Base-by-base conservation (phyloP, 2,888 invertebrate species). In the Parapristionchus giblindavisi region DNA sequence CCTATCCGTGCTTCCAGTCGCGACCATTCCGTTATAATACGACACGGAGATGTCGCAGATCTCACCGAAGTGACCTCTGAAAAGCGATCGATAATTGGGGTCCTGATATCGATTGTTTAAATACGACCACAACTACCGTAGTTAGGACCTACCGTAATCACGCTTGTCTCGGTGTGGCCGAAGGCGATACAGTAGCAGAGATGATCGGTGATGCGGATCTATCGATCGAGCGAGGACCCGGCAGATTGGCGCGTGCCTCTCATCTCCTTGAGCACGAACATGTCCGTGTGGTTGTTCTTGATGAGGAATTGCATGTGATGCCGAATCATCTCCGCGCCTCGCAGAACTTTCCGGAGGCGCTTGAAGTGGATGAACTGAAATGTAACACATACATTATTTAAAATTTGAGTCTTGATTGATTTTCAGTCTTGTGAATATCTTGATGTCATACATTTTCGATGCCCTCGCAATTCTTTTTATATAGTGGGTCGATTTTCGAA, bases 281-380 rank as follows among this genome's bases (percentile, higher is more conserved):
- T 92, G 90, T 99, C 99, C 4, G 97, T 95, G 89, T 97, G 96
- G 90, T 99, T 99, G 85, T 96, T 96, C 80, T 97, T 92, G 84
- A 99, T 98, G 76, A 99, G 91, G 89, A 99, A 99, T 89, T 99
- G 99, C 79, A 99, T 91, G 89, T 99, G 96, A 75, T 96, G 91
- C 81, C 94, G 95, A 87, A 99, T 98, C 0, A 96, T 94, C n/a
- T 95, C 92, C 89, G 96, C 96, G 48, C 99, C 99, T 75, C 94
- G 93, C 40, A 99, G 90, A 86, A 99, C 98, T 29, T 93, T 93
- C 77, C 94, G 93, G 48, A 99, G 89, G 86, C 95, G 94, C 87
- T 43, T 29, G 63, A 43, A 65, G 63, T 43, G n/a, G 27, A 65
- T 65, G 43, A 43, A 5, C 63, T 94, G 94, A 78, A 77, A 73